phyloP scores from a whole-genome alignment of 2,113 vertebrate genomes.

The human region GRCh38 chr1:90727001-90727500 shows the following conservation, averaged over 20 bases:
- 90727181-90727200: not conserved
- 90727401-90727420: not conserved
- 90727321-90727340: accelerated
- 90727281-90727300: not conserved
- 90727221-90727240: not conserved
- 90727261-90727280: not conserved
- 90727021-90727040: not conserved
- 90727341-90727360: not conserved
- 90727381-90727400: not conserved
- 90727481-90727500: not conserved
- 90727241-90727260: not conserved
- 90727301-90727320: not conserved
- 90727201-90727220: not conserved
- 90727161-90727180: not conserved
- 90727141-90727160: not conserved
- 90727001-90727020: not conserved
- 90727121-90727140: not conserved
- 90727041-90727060: not conserved
- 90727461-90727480: not conserved
- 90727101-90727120: not conserved
- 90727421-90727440: not conserved
- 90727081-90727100: not conserved
- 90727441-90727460: not conserved
- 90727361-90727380: not conserved
- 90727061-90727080: too few relatives aligned